phyloP scores from a whole-genome alignment of 2,888 invertebrate species.

The Leucoptera coffeella region DNA sequence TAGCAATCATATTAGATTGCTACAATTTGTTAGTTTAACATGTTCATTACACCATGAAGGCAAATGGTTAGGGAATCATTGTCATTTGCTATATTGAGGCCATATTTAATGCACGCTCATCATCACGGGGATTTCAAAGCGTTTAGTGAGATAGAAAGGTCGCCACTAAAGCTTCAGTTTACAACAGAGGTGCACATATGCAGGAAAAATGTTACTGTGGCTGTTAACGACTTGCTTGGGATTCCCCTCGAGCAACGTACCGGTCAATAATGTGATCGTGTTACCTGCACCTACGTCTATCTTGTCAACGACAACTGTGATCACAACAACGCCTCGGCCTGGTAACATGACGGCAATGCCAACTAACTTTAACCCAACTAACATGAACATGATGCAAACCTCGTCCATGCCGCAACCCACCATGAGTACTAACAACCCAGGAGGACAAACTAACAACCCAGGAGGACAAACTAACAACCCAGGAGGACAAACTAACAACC shows the following conservation, averaged over 20 bases:
- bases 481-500: slow-evolving; percentile 9
- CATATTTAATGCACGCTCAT: slow-evolving; percentile 31
- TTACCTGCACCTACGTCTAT: slow-evolving; percentile 38
- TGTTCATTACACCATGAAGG: slow-evolving; percentile 45
- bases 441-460: slow-evolving; percentile 7
- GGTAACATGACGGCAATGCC: slow-evolving; percentile 3
- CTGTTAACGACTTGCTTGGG: slow-evolving; percentile 42
- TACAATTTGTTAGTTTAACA: slow-evolving; percentile 37
- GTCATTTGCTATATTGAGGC: slow-evolving; percentile 26
- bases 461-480: slow-evolving; percentile 9
- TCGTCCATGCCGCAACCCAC: slow-evolving; percentile 8
- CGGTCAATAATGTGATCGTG: slow-evolving; percentile 19
- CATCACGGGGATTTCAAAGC: no score
- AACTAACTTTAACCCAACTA: slow-evolving; percentile 3
- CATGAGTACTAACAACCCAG: slow-evolving; percentile 4
- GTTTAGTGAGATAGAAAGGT: no score
- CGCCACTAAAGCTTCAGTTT: no score
- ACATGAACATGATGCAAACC: slow-evolving; percentile 8
- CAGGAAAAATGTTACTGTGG: slow-evolving; percentile 46
- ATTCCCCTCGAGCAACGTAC: slow-evolving; percentile 22
- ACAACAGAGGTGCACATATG: no score
- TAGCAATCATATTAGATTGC: slow-evolving; percentile 41
- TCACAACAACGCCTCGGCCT: slow-evolving; percentile 3
- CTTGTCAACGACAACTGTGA: slow-evolving; percentile 21
- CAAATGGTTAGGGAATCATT: slow-evolving; percentile 43